Evolutionary conservation across 2,797 vertebrate genomes (phyloP).

Genomic region (Scolopax bukidnonensis): DNA sequence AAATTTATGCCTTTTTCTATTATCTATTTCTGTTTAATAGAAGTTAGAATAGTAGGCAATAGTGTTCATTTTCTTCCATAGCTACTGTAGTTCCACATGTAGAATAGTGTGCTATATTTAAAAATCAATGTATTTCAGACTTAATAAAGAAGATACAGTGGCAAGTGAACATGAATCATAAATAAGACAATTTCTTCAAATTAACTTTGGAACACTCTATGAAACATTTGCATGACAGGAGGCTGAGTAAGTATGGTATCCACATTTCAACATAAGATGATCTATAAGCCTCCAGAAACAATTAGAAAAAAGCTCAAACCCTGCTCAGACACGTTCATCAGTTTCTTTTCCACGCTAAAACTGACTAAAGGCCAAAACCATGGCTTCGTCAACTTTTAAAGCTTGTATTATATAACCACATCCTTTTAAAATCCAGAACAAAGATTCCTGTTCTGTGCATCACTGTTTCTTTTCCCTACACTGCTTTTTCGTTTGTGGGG

Average conservation of each 20-base stretch:
- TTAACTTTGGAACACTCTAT: background rate
- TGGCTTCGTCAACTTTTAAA: background rate
- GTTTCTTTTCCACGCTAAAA: background rate
- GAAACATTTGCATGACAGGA: background rate
- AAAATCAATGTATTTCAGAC: background rate
- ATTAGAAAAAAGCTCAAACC: background rate
- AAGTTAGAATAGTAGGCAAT: background rate
- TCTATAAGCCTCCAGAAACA: background rate
- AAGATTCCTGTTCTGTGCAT: background rate
- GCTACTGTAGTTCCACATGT: background rate
- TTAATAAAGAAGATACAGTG: background rate
- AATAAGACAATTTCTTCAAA: background rate
- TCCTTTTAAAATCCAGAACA: background rate
- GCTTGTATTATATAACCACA: background rate
- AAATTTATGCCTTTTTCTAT: background rate
- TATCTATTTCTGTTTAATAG: background rate
- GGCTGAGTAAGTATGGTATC: background rate
- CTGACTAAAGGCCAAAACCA: background rate
- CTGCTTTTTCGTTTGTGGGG: background rate
- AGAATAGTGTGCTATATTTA: background rate
- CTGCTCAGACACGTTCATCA: background rate
- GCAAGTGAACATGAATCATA: background rate
- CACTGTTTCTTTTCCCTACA: background rate
- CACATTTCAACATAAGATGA: background rate
- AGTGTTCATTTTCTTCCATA: background rate